phyloP scores from a whole-genome alignment of 2,113 vertebrate genomes.

The Callospermophilus lateralis region DNA sequence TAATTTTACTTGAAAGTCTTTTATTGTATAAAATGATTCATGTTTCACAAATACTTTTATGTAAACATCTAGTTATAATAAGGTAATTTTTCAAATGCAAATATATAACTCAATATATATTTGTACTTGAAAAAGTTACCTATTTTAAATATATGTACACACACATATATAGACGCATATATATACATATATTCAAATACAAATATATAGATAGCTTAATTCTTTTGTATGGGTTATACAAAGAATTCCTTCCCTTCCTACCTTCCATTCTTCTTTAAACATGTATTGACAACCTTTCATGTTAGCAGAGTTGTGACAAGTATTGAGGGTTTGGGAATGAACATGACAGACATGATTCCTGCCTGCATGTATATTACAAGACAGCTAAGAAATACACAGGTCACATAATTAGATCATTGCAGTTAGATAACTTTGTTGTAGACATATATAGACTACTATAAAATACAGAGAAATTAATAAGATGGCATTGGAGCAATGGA shows the following conservation, averaged over 20 bases:
- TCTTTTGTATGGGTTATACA: neutral
- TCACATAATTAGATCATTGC: neutral
- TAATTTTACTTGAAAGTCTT: conserved; percentile 44
- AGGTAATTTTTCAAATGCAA: neutral
- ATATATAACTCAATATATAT: no score
- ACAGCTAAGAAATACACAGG: neutral
- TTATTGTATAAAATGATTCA: neutral
- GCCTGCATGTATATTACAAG: neutral
- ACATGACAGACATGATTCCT: neutral
- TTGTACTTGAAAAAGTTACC: no score
- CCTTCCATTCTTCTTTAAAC: neutral
- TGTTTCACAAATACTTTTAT: neutral
- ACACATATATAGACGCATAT: no score
- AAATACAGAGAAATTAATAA: neutral
- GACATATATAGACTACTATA: neutral
- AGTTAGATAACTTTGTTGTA: neutral
- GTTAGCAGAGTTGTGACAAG: neutral
- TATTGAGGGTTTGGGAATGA: neutral
- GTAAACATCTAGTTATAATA: neutral
- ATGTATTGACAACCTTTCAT: neutral
- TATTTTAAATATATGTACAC: no score
- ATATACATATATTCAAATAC: neutral
- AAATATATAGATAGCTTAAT: neutral
- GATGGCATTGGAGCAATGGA: neutral
- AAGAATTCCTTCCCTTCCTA: neutral